Evolutionary conservation across 1,140 invertebrate genomes (phyloP), one percentile per base, ranked within the genome.

Genomic region (Drosophila nannoptera): DNA sequence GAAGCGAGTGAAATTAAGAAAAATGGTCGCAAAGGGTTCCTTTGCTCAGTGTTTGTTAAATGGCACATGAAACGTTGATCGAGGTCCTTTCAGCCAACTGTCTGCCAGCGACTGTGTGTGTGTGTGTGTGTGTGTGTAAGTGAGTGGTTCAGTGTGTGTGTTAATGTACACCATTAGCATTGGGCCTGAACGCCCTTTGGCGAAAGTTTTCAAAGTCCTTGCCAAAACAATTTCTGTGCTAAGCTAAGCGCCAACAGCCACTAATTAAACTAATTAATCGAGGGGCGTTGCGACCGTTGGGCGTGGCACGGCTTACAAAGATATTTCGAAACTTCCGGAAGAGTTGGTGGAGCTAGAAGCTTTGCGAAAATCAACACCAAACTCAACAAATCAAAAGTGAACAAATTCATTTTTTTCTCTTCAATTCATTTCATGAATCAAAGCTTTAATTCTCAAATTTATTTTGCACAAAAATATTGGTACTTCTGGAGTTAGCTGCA

Each of bases 261-360:
- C 78, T 83, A 83, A 83, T 82, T 82, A 69, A 84, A 75, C 75
- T 75, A 82, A 84, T 83, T 83, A 83, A 84, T 82, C 73, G 56
- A 61, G 4, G 53, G 71, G 48, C 62, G 72, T 31, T 33, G 11
- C 22, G 6, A 5, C 36, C 12, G n/a, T 5, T 33, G 16, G n/a
- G 32, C 40, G 12, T 35, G 42, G 60, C 16, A 5, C 9, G 42
- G 9, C 9, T 14, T 5, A 22, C 22, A 22, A 2, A 22, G 1
- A 22, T 1, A 22, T 22, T 22, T 1, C 22, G 22, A 22, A 22
- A 22, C 1, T 1, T 22, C 22, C 22, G 22, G 22, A 22, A 22
- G 22, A 22, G 22, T 22, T 22, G 3, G 22, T 22, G 3, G 1
- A 22, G 22, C 22, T 22, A 22, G 22, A 22, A 22, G 22, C 22